Evolutionary conservation across 2,113 vertebrate genomes (phyloP).

Genomic region (Murina feae): DNA sequence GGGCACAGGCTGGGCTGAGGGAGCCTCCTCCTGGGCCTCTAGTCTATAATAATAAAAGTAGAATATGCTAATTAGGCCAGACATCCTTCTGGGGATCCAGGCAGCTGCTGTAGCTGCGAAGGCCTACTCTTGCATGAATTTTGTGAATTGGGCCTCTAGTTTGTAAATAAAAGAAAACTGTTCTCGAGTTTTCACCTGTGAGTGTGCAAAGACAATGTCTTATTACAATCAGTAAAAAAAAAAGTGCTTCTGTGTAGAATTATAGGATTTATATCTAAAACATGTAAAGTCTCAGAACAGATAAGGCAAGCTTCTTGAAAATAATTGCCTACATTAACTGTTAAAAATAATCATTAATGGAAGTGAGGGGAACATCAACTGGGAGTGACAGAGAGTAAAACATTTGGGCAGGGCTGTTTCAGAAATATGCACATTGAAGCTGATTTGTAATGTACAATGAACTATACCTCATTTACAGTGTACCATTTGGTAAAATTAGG

Average conservation of each 20-base stretch:
- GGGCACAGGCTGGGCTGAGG: too few relatives aligned
- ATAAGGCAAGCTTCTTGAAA: neutral
- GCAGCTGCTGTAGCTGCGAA: too few relatives aligned
- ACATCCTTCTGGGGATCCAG: too few relatives aligned
- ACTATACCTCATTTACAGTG: neutral
- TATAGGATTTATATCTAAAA: neutral
- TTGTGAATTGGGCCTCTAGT: too few relatives aligned
- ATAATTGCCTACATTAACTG: neutral
- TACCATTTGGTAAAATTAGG: neutral
- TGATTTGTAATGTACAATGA: neutral
- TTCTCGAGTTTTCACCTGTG: neutral
- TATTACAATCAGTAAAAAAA: neutral
- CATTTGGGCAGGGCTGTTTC: neutral
- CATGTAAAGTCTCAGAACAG: neutral
- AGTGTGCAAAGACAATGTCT: conserved; percentile 20
- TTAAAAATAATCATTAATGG: neutral
- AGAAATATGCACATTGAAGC: neutral
- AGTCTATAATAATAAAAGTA: neutral
- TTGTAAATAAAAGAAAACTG: neutral
- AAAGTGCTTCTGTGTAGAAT: neutral
- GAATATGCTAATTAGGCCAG: too few relatives aligned
- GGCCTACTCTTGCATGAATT: too few relatives aligned
- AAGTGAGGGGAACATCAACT: neutral
- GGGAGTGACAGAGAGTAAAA: neutral
- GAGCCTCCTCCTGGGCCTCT: too few relatives aligned